Conservation (phyloP, 2,797 vertebrate genomes). For the Onychomys leucogaster region DNA sequence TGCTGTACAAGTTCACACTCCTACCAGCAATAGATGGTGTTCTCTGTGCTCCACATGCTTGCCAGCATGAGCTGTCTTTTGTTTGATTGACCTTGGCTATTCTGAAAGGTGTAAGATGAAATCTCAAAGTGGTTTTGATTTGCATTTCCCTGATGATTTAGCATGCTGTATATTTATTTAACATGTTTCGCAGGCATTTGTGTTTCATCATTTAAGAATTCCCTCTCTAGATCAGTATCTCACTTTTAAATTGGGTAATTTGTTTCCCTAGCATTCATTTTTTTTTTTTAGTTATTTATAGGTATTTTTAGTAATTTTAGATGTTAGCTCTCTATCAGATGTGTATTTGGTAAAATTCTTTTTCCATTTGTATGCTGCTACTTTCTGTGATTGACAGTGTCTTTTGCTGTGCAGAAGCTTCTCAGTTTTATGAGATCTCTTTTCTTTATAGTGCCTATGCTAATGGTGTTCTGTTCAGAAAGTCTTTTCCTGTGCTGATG, state of each 20-base stretch:
- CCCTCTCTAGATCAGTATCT: not conserved
- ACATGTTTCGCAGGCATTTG: not conserved
- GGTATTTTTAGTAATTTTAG: not conserved
- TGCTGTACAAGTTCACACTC: not conserved
- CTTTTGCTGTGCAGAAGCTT: not conserved
- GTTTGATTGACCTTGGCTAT: not conserved
- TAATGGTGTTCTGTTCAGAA: not conserved
- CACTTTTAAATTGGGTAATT: not conserved
- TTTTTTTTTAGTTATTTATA: not conserved
- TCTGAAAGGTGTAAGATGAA: not conserved
- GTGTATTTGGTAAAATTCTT: too few relatives aligned
- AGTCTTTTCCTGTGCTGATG: not conserved
- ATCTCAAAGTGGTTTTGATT: not conserved
- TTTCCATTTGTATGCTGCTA: not conserved
- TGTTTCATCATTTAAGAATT: not conserved
- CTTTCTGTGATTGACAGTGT: not conserved
- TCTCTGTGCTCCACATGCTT: not conserved
- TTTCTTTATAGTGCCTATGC: not conserved
- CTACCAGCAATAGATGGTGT: not conserved
- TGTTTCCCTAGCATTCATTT: not conserved
- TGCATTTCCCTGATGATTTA: not conserved
- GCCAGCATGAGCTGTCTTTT: not conserved
- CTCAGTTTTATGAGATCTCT: not conserved
- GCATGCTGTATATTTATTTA: not conserved
- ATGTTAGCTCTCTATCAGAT: not conserved